Percentiles rank a stretch among this genome's conserved stretches.
These are phyloP conservation scores for Dicrurus megarhynchus DNA, from an alignment of 2,113 vertebrate genomes.

Conservation along the genomic window DNA sequence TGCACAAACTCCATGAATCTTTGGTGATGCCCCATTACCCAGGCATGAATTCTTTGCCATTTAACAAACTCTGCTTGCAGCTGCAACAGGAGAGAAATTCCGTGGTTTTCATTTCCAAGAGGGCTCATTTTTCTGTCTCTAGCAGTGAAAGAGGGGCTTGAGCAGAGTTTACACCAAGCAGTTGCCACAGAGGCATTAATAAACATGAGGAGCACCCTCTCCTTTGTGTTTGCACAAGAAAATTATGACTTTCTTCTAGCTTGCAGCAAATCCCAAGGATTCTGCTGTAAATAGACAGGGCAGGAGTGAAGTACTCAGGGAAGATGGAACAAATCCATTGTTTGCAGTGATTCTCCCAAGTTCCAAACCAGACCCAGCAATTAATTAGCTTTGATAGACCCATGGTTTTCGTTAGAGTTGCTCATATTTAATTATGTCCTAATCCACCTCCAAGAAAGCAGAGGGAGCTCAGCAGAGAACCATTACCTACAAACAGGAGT, in stretches of 20 bases:
- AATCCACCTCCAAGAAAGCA: slow-evolving; percentile 6
- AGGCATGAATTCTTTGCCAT: background rate
- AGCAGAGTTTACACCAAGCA: background rate
- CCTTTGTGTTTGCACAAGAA: background rate
- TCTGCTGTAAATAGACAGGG: background rate
- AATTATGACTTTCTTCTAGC: background rate
- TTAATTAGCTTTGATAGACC: slow-evolving; percentile 57
- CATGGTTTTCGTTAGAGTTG: slow-evolving; percentile 36
- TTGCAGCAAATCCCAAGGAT: background rate
- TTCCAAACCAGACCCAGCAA: slow-evolving; percentile 46
- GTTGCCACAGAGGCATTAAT: background rate
- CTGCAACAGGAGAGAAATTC: background rate
- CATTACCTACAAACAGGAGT: slow-evolving; percentile 13
- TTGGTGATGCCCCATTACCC: background rate
- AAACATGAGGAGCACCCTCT: background rate
- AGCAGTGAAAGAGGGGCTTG: background rate
- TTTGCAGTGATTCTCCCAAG: slow-evolving; percentile 27
- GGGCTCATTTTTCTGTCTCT: background rate
- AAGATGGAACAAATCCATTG: slow-evolving; percentile 22
- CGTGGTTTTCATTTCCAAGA: background rate
- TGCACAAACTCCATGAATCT: background rate
- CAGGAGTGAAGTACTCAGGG: background rate
- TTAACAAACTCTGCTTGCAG: background rate
- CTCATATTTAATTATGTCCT: slow-evolving; percentile 59
- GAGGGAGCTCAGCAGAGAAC: background rate